phyloP scores from a whole-genome alignment of 2,797 vertebrate genomes.

The Eupleurogrammus muticus region DNA sequence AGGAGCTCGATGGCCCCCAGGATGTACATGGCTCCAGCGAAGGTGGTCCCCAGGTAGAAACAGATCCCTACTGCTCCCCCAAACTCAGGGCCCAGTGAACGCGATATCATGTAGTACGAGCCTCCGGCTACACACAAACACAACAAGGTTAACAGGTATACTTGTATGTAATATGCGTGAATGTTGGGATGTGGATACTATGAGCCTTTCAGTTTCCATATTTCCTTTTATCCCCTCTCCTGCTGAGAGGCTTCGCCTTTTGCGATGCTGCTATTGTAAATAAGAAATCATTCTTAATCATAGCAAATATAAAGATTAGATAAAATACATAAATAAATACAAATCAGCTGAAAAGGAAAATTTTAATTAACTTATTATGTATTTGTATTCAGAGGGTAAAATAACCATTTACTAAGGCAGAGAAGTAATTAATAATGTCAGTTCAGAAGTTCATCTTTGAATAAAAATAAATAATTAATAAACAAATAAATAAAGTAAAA shows the following conservation, averaged over 20 bases:
- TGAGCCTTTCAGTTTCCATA: neutral
- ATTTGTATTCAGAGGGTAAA: neutral
- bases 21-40: conserved; percentile 99
- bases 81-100: conserved; percentile 96
- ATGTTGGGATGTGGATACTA: neutral
- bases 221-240: too few species aligned
- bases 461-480: too few species aligned
- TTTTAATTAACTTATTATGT: too few species aligned
- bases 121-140: conserved; percentile 88
- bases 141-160: conserved; percentile 12
- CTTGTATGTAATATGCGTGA: neutral
- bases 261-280: too few species aligned
- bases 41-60: conserved; percentile 98
- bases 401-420: neutral
- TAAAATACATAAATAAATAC: too few species aligned
- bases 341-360: too few species aligned
- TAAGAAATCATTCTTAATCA: too few species aligned
- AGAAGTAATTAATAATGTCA: neutral
- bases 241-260: too few species aligned
- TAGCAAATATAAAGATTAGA: too few species aligned
- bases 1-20: conserved; percentile 98
- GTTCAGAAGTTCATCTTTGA: neutral
- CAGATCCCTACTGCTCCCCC: conserved; percentile 98
- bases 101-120: conserved; percentile 99
- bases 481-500: too few species aligned